These are phyloP conservation scores for Allolobophora icterica DNA, from an alignment of 2,888 invertebrate genomes.

Conservation along the genomic window DNA sequence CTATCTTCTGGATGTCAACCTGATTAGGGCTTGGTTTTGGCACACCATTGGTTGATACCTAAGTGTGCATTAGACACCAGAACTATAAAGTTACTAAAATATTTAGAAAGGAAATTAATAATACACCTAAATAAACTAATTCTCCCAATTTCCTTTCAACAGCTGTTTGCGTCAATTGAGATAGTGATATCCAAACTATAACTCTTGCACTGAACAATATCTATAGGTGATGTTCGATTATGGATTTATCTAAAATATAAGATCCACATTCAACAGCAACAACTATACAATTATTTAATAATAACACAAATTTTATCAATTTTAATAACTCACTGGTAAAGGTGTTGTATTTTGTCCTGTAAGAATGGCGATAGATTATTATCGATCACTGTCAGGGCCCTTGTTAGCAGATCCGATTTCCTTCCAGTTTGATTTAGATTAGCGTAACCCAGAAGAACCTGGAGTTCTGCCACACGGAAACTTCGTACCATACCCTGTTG, in stretches of 20 bases:
- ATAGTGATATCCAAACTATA: no score
- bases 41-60: no score
- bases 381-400: background rate
- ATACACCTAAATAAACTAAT: no score
- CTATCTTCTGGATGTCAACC: no score
- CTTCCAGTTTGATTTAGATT: constrained; percentile 9
- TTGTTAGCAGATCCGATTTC: background rate
- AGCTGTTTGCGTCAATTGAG: no score
- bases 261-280: background rate
- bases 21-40: no score
- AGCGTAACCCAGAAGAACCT: constrained; percentile 1
- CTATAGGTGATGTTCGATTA: no score
- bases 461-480: background rate
- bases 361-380: background rate
- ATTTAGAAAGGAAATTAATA: no score
- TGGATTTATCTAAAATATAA: background rate
- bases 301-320: background rate
- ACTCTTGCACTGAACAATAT: no score
- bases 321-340: constrained; percentile 1
- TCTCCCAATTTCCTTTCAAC: no score
- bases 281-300: background rate
- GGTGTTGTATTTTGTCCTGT: background rate
- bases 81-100: no score
- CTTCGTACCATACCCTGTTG: background rate
- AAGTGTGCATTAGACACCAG: no score